Percentiles rank a stretch among this genome's conserved stretches.
Evolutionary conservation across 1,140 invertebrate species (phyloP).

Genomic region (Adelges cooleyi): DNA sequence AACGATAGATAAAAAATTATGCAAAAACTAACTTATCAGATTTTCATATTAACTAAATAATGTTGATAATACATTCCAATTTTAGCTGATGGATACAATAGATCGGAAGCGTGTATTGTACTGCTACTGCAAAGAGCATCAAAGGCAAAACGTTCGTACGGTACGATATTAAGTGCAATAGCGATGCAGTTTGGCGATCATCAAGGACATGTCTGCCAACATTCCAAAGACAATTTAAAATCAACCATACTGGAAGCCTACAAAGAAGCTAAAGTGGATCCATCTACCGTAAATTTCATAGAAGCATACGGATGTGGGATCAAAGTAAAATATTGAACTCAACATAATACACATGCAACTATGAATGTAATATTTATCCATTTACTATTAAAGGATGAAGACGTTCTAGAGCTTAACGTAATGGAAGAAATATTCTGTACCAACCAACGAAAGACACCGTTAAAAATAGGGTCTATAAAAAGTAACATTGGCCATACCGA

Average conservation of each 20-base stretch:
- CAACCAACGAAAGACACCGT: slow-evolving; percentile 40
- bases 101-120: slow-evolving; percentile 48
- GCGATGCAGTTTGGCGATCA: slow-evolving; percentile 51
- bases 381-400: neutral
- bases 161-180: slow-evolving; percentile 45
- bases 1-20: too few relatives aligned
- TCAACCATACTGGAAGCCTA: slow-evolving; percentile 3
- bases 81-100: slow-evolving; percentile 48
- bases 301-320: slow-evolving; percentile 36
- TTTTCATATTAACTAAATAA: too few relatives aligned
- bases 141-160: slow-evolving; percentile 47
- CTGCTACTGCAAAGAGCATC: slow-evolving; percentile 47
- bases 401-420: slow-evolving; percentile 1
- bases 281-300: slow-evolving; percentile 38
- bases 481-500: slow-evolving; percentile 65
- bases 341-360: too few relatives aligned
- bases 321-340: slow-evolving; percentile 27
- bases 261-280: slow-evolving; percentile 40
- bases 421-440: slow-evolving; percentile 16
- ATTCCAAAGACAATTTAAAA: neutral
- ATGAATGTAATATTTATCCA: too few relatives aligned
- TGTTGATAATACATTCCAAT: too few relatives aligned
- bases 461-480: slow-evolving; percentile 61
- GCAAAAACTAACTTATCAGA: too few relatives aligned
- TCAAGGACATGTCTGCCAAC: slow-evolving; percentile 32